phyloP scores from a whole-genome alignment of 2,888 invertebrate species.

The Habroteleia sp. region DNA sequence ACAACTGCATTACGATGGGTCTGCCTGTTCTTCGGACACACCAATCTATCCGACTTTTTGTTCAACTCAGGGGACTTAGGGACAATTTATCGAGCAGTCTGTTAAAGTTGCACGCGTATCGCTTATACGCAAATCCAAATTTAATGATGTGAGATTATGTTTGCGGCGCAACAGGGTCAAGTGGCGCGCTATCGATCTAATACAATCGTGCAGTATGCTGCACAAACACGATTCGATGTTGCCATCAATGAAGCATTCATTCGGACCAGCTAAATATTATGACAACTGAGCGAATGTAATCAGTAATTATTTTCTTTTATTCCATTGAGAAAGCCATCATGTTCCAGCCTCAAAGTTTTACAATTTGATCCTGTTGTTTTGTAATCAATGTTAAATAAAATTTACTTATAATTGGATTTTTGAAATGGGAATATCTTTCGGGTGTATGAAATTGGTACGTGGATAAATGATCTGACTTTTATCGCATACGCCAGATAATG shows the following conservation, averaged over 20 bases:
- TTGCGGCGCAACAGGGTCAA: slow-evolving; percentile 38
- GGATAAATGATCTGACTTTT: no score
- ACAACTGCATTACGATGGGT: slow-evolving; percentile 87
- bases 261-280: slow-evolving; percentile 4
- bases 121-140: slow-evolving; percentile 3
- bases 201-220: slow-evolving; percentile 15
- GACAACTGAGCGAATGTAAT: slow-evolving; percentile 9
- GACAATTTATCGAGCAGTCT: slow-evolving; percentile 17
- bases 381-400: no score
- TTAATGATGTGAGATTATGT: slow-evolving; percentile 32
- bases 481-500: no score
- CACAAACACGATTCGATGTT: slow-evolving; percentile 18
- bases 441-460: no score
- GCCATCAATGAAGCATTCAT: slow-evolving; percentile 36
- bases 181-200: slow-evolving; percentile 28
- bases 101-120: neutral
- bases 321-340: no score
- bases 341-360: no score
- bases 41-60: slow-evolving; percentile 79
- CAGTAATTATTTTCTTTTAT: slow-evolving; percentile 4
- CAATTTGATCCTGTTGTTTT: no score
- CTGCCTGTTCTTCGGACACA: slow-evolving; percentile 80
- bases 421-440: no score
- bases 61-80: neutral
- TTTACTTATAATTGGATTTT: no score